These are phyloP conservation scores for Neodiprion pinetum DNA, from an alignment of 1,140 invertebrate genomes.

Conservation along the genomic window DNA sequence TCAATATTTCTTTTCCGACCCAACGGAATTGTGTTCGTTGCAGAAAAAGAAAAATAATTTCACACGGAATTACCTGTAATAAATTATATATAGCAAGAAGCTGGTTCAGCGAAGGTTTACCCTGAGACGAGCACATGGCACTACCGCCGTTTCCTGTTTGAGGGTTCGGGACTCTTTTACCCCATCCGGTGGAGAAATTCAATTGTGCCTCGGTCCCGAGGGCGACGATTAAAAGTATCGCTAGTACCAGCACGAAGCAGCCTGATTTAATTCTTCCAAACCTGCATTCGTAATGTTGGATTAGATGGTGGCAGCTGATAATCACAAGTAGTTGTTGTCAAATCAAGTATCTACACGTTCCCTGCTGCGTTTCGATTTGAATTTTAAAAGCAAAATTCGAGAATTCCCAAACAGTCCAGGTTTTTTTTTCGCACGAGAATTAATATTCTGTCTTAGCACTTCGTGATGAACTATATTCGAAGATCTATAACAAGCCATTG, in stretches of 20 bases:
- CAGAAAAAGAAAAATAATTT: background rate
- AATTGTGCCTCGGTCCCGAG: constrained; percentile 43
- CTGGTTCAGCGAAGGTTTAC: constrained; percentile 33
- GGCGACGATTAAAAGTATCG: constrained; percentile 36
- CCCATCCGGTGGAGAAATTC: constrained; percentile 57
- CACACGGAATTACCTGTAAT: constrained; percentile 36
- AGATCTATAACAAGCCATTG: too few species aligned
- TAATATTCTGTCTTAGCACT: too few species aligned
- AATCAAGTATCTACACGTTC: too few species aligned
- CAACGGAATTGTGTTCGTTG: background rate
- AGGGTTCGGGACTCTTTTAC: constrained; percentile 43
- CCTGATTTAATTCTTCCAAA: constrained; percentile 26
- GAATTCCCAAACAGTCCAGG: too few species aligned
- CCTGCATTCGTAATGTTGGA: constrained; percentile 20
- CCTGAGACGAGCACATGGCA: constrained; percentile 19
- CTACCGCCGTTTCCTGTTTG: constrained; percentile 24
- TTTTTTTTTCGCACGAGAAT: too few species aligned
- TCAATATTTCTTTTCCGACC: background rate
- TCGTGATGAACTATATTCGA: too few species aligned
- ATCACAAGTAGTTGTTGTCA: too few species aligned
- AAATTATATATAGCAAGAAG: constrained; percentile 39
- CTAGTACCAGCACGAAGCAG: constrained; percentile 29
- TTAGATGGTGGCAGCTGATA: too few species aligned
- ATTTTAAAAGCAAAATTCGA: too few species aligned
- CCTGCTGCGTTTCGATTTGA: too few species aligned